Base-by-base conservation (phyloP, 2,888 invertebrate species). In the Eupsilia transversa region DNA sequence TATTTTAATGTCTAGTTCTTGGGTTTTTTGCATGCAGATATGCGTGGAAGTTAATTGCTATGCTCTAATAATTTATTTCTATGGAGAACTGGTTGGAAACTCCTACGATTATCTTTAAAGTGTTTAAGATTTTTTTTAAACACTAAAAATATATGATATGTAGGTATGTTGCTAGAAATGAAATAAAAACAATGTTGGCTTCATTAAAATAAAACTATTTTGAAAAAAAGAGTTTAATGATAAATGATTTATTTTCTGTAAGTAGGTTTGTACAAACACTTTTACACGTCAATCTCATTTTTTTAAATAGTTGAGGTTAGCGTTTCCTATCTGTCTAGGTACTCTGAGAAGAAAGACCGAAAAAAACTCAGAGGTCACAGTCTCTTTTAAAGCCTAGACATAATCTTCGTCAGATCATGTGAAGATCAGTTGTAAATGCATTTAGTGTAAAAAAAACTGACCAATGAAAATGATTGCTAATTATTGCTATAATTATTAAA, bases 31-130 rank as follows among this genome's bases (percentile, higher is more conserved):
- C 2, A 7, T 17, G 14, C 14, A 41, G 27, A 80, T 80, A 3
- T 43, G 35, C 14, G 1, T 38, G 17, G 46, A 46, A 3, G 12
- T 80, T 41, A 38, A 54, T 38, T 80, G 41, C 38, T 41, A 27
- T 49, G 38, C 12, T 75, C 20, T 61, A 23, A 23, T 41, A 14
- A 17, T 33, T 46, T 35, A n/a, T 74, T 61, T 7, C 1, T n/a
- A 35, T 17, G 20, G 7, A n/a, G 10, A 61, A 49, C 23, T 74
- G 33, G 23, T 10, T 46, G 9, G 7, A 9, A 30, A 10, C 0
- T 27, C 3, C 1, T 10, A 60, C 14, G 10, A 30, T 30, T 41
- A 30, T 49, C 0, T 76, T 30, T 3, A 17, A 30, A 56, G n/a
- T 10, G 10, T 35, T 38, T 27, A 72, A 9, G n/a, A 30, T n/a